Percentiles rank a stretch among this genome's conserved stretches.
Evolutionary conservation across 2,797 vertebrate species (phyloP).

Genomic region (Cryptoblepharus egeriae): DNA sequence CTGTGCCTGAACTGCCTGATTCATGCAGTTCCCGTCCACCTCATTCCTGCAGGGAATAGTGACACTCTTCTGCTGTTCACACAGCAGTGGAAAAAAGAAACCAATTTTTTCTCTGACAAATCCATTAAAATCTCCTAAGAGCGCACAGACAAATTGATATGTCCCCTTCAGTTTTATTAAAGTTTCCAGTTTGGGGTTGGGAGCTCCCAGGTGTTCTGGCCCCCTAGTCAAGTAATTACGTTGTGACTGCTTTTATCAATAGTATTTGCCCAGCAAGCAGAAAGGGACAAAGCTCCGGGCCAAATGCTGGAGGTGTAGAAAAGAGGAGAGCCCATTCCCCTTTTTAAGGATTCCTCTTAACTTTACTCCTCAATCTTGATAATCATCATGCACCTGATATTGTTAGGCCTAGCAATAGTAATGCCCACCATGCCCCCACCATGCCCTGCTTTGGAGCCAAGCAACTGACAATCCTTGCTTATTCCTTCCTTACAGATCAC

Average conservation of each 20-base stretch:
- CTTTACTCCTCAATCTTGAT: neutral
- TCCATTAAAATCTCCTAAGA: neutral
- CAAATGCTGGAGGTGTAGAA: neutral
- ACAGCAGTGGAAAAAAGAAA: conserved; percentile 7
- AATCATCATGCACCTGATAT: too few relatives aligned
- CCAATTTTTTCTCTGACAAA: conserved; percentile 1
- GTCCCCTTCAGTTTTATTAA: neutral
- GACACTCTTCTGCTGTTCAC: neutral
- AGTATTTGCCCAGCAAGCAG: neutral
- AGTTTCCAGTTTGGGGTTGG: neutral
- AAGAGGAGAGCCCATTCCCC: neutral
- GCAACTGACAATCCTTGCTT: too few relatives aligned
- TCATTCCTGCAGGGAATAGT: conserved; percentile 20
- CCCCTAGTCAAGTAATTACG: neutral
- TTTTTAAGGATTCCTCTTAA: neutral
- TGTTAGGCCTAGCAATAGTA: too few relatives aligned
- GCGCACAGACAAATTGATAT: conserved; percentile 6
- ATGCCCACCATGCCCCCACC: neutral
- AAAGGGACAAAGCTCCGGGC: neutral
- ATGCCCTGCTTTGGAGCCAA: neutral
- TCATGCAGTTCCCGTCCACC: conserved; percentile 13
- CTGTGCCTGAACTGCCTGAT: neutral
- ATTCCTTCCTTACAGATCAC: neutral
- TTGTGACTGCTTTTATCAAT: neutral
- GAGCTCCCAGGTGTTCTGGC: neutral